Evolutionary conservation across 1,140 invertebrate species (phyloP), one percentile per base, ranked within the genome.

Genomic region (Arctopsyche grandis): DNA sequence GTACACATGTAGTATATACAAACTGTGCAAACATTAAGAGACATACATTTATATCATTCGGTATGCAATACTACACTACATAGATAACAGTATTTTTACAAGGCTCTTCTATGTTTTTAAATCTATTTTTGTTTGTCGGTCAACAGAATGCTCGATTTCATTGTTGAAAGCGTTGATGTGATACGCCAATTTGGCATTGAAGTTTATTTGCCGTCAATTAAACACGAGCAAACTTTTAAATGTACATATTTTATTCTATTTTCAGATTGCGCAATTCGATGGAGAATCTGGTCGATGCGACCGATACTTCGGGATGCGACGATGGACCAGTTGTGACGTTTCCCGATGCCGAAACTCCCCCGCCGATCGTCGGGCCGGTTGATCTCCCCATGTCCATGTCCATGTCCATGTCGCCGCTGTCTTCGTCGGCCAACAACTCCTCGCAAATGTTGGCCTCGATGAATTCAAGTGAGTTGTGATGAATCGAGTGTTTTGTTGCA

Each of bases 261-360:
- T 86, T 86, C 84, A 91, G 91, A 87, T 84, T 93, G 66, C 87
- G 90, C 82, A 91, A 89, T 82, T 92, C 91, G 9, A 87, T 92
- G 84, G 92, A 93, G 84, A 92, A 93, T 83, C 88, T 93, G 81
- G 91, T 91, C 43, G 90, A 90, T 80, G 87, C 87, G 79, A 88
- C 89, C 82, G 88, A 85, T 75, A 69, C 78, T 10, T 69, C 79
- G 22, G 83, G 84, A 60, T 38, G 7, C 7, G 89, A 91, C 81
- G 85, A 86, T 9, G 92, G 93, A 83, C 93, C 93, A 1, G 84
- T 94, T 78, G 93, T 95, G 14, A 95, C 94, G 58, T 94, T 93
- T 86, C 94, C 94, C 0, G 93, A 95, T 84, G 91, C 92, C 0
- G 93, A 93, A 79, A 92, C 93, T 3, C 92, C 93, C 12, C 88